Percentiles rank a stretch among this genome's conserved stretches.
Evolutionary conservation across 2,797 vertebrate genomes (phyloP).

Genomic region (Cynodonichthys magdalenae): DNA sequence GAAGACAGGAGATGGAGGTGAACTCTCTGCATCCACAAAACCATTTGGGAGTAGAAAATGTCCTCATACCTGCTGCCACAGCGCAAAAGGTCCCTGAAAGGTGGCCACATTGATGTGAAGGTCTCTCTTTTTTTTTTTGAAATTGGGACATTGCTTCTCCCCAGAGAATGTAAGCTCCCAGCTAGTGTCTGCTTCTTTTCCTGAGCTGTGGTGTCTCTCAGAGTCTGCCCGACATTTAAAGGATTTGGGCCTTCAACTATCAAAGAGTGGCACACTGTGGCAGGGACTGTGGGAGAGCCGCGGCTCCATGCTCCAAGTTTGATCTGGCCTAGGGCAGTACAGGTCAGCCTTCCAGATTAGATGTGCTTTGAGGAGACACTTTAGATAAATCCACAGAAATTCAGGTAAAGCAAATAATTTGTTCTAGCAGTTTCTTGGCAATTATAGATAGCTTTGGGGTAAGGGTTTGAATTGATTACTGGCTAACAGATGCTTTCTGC

Average conservation of each 20-base stretch:
- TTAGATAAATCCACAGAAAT: conserved; percentile 59
- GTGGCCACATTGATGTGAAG: conserved; percentile 50
- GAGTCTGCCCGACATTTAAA: conserved; percentile 66
- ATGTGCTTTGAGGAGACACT: conserved; percentile 55
- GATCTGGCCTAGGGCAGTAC: conserved; percentile 57
- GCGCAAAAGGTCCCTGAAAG: conserved; percentile 44
- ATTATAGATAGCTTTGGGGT: conserved; percentile 52
- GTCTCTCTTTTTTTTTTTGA: conserved; percentile 22
- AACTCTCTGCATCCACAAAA: conserved; percentile 42
- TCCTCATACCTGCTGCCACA: conserved; percentile 64
- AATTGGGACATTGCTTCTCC: conserved; percentile 68
- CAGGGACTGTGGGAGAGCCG: conserved; percentile 61
- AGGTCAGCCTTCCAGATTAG: conserved; percentile 68
- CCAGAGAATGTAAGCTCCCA: conserved; percentile 62
- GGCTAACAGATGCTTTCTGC: conserved; percentile 55
- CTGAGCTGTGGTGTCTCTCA: conserved; percentile 67
- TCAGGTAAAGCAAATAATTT: conserved; percentile 63
- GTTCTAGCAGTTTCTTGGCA: conserved; percentile 55
- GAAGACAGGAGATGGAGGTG: conserved; percentile 52
- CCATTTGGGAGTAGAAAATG: conserved; percentile 60
- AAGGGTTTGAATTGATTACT: conserved; percentile 58
- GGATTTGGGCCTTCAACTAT: conserved; percentile 66
- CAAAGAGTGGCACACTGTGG: conserved; percentile 54
- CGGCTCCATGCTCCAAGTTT: conserved; percentile 55
- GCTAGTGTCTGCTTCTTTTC: conserved; percentile 54